phyloP scores from a whole-genome alignment of 1,140 invertebrate species.

The Coenobita brevimanus region DNA sequence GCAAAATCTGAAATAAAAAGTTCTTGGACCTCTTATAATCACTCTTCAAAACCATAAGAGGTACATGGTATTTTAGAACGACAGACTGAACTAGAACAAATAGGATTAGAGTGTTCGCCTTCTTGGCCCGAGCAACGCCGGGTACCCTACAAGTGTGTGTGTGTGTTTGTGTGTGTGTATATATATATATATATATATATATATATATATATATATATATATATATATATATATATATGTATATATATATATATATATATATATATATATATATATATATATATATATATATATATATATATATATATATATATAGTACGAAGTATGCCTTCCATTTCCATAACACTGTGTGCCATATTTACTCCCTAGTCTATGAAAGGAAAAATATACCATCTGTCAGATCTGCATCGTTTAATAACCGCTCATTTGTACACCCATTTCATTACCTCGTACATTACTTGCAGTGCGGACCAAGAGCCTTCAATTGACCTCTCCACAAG shows the following conservation, averaged over 20 bases:
- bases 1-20: neutral
- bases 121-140: too few relatives aligned
- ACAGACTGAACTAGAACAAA: neutral
- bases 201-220: constrained; percentile 37
- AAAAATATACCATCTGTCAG: too few relatives aligned
- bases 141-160: constrained; percentile 1
- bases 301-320: neutral
- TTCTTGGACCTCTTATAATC: neutral
- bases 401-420: too few relatives aligned
- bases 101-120: too few relatives aligned
- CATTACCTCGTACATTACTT: too few relatives aligned
- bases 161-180: neutral
- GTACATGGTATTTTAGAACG: neutral
- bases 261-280: constrained; percentile 26
- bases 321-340: too few relatives aligned
- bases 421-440: too few relatives aligned
- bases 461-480: too few relatives aligned
- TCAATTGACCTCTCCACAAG: too few relatives aligned
- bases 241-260: neutral
- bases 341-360: too few relatives aligned
- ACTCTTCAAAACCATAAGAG: too few relatives aligned
- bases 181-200: constrained; percentile 26
- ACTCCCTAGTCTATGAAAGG: too few relatives aligned
- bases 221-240: constrained; percentile 20
- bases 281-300: constrained; percentile 10